Evolutionary conservation across 2,888 invertebrate species (phyloP).

Genomic region (Stenotaenia linearis): DNA sequence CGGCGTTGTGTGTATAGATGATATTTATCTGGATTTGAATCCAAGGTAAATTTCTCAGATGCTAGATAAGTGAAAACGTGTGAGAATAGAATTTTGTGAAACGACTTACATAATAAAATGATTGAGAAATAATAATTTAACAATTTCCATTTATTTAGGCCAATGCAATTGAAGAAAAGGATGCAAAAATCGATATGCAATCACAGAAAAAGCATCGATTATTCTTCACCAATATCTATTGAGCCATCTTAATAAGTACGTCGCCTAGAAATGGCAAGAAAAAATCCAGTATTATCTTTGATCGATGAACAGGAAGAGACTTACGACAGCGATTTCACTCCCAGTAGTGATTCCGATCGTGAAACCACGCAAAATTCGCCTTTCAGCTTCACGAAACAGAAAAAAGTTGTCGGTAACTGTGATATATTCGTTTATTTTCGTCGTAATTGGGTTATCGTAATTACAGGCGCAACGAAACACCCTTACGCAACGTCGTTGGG

Average conservation of each 20-base stretch:
- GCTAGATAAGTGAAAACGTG: neutral
- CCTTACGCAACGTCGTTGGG: neutral
- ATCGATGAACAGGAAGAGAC: neutral
- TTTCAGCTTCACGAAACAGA: neutral
- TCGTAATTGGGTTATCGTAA: too few relatives aligned
- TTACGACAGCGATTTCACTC: neutral
- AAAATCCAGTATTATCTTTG: neutral
- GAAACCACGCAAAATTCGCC: neutral
- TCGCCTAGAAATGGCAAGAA: neutral
- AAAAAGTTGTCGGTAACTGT: neutral
- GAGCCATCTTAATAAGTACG: neutral
- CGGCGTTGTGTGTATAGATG: neutral
- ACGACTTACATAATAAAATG: neutral
- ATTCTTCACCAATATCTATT: neutral
- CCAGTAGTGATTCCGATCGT: neutral
- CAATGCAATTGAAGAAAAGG: too few relatives aligned
- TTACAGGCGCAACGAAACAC: neutral
- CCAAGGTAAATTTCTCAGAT: neutral
- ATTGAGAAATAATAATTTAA: neutral
- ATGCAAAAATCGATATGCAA: slow-evolving; percentile 1
- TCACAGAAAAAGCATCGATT: neutral
- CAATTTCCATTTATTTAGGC: too few relatives aligned
- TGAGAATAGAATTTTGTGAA: too few relatives aligned
- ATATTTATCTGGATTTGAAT: neutral
- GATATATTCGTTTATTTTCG: neutral